These are phyloP conservation scores for Suillia variegata DNA, from an alignment of 2,888 invertebrate species.

Conservation along the genomic window DNA sequence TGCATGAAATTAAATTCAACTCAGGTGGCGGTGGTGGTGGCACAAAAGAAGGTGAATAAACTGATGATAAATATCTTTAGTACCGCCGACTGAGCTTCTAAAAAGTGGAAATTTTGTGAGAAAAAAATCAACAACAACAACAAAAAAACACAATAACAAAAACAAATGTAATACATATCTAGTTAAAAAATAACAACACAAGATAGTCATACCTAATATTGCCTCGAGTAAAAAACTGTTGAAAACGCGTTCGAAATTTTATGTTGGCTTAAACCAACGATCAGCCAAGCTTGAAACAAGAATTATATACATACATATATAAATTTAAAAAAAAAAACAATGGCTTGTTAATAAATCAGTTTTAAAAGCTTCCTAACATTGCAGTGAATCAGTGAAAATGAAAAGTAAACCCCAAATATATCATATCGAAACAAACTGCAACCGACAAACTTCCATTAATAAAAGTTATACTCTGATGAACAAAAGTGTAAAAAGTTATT, in stretches of 20 bases:
- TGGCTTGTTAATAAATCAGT: not conserved
- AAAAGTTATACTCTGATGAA: too few relatives aligned
- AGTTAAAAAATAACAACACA: slow-evolving; percentile 5
- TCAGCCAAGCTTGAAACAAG: slow-evolving; percentile 23
- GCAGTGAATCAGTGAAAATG: too few relatives aligned
- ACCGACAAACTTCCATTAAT: not conserved
- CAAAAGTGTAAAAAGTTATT: too few relatives aligned
- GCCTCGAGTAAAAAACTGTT: slow-evolving; percentile 1
- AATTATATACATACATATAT: not conserved
- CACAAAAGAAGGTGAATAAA: not conserved
- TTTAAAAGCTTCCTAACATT: not conserved
- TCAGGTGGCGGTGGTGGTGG: not conserved
- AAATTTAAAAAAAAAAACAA: not conserved
- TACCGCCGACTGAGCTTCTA: not conserved
- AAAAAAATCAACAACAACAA: not conserved
- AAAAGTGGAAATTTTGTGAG: not conserved
- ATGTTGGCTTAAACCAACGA: slow-evolving; percentile 18
- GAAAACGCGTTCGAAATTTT: not conserved
- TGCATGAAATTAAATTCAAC: not conserved
- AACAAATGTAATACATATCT: slow-evolving; percentile 14
- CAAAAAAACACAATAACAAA: not conserved
- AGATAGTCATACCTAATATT: not conserved
- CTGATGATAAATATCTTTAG: too few relatives aligned
- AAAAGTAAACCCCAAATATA: not conserved
- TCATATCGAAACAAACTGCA: not conserved